A percentile compares a stretch with the other conserved stretches of the same genome.
Evolutionary conservation across 2,888 invertebrate genomes (phyloP).

Genomic region (Drosophila affinis): DNA sequence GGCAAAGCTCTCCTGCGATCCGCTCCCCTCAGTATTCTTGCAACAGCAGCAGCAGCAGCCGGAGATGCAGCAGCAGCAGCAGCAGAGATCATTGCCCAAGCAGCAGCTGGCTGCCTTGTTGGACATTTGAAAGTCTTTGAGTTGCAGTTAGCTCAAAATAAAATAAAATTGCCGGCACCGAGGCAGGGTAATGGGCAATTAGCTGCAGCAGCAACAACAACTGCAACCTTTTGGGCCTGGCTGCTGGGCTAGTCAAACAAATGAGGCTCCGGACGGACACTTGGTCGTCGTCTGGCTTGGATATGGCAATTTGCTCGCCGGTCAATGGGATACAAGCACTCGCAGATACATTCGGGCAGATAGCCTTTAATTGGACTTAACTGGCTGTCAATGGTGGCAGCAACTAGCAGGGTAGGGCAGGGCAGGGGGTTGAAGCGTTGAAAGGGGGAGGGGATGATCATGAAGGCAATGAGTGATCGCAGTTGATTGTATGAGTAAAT

Average conservation of each 20-base stretch:
- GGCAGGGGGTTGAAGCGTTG: background rate
- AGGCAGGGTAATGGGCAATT: constrained; percentile 52
- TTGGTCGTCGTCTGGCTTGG: constrained; percentile 9
- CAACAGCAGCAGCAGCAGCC: constrained; percentile 33
- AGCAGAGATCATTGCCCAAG: constrained; percentile 63
- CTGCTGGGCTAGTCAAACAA: constrained; percentile 58
- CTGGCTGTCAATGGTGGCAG: constrained; percentile 41
- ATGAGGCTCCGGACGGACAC: constrained; percentile 49
- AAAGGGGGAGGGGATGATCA: constrained; percentile 12
- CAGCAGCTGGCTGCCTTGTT: constrained; percentile 60
- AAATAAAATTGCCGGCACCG: constrained; percentile 45
- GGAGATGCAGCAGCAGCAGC: constrained; percentile 20
- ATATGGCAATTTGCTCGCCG: constrained; percentile 34
- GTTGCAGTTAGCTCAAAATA: constrained; percentile 30
- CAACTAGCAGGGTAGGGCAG: background rate
- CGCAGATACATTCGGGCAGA: constrained; percentile 31
- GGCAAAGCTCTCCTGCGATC: constrained; percentile 45
- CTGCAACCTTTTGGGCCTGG: constrained; percentile 52
- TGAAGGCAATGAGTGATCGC: constrained; percentile 18
- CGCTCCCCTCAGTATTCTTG: constrained; percentile 55
- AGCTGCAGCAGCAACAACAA: constrained; percentile 29
- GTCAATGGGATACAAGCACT: constrained; percentile 14
- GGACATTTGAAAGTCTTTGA: constrained; percentile 68
- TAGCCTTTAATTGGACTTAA: constrained; percentile 47
- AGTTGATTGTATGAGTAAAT: background rate